Conservation (phyloP, 2,113 vertebrate genomes). For the Pterocles orientalis region DNA sequence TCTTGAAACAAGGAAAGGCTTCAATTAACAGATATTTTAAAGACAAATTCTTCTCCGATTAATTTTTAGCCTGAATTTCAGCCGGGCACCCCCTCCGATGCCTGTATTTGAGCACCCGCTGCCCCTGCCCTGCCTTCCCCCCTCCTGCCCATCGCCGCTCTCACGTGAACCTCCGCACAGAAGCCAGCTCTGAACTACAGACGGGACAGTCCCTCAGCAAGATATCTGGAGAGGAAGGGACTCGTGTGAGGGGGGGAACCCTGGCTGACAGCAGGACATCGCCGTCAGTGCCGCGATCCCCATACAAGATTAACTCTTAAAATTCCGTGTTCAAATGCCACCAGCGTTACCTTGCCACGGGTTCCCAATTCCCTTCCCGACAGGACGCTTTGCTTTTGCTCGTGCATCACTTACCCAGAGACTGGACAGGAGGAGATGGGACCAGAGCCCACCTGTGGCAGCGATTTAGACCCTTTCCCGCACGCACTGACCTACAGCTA, state of each 20-base stretch:
- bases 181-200: neutral
- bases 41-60: neutral
- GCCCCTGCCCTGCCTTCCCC: neutral
- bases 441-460: neutral
- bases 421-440: neutral
- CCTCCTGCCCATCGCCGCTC: accelerated
- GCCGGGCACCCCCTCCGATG: too few species aligned
- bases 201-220: neutral
- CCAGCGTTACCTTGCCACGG: accelerated
- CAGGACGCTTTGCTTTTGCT: neutral
- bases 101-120: accelerated
- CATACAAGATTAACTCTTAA: neutral
- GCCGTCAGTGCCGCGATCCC: neutral
- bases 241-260: accelerated
- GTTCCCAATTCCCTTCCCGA: neutral
- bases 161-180: neutral
- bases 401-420: neutral
- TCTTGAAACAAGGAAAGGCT: neutral
- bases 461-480: neutral
- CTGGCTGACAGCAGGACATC: neutral
- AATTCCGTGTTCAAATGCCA: neutral
- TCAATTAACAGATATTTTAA: neutral
- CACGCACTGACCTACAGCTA: neutral
- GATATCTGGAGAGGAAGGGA: neutral
- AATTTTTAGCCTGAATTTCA: neutral